Conservation (phyloP, 2,888 invertebrate species). For the Lydus trimaculatus region DNA sequence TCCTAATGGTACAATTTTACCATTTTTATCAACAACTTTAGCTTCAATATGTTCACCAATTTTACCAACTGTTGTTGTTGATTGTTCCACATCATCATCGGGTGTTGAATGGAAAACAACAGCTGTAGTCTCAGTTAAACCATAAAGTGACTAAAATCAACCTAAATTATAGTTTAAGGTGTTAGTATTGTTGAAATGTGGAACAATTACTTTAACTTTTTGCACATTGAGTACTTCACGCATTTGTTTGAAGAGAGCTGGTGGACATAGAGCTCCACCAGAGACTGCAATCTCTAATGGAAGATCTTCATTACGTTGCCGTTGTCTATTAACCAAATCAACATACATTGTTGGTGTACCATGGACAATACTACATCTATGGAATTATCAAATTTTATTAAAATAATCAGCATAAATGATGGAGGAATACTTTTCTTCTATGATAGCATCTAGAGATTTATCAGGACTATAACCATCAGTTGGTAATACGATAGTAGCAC, state of each 20-base stretch:
- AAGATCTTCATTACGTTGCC: constrained; percentile 60
- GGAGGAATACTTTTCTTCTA: constrained; percentile 69
- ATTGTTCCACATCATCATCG: constrained; percentile 59
- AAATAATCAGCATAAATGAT: background rate
- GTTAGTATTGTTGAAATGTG: background rate
- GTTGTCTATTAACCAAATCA: constrained; percentile 70
- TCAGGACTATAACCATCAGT: constrained; percentile 68
- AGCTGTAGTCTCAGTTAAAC: constrained; percentile 67
- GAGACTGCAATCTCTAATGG: constrained; percentile 67
- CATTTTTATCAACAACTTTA: constrained; percentile 72
- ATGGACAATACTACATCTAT: constrained; percentile 73
- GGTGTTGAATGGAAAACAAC: constrained; percentile 64
- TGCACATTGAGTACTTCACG: constrained; percentile 60
- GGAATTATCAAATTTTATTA: constrained; percentile 1
- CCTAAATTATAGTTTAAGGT: background rate
- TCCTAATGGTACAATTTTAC: constrained; percentile 73
- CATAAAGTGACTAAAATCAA: constrained; percentile 65
- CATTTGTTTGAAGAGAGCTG: constrained; percentile 65
- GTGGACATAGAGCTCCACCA: constrained; percentile 78
- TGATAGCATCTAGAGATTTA: constrained; percentile 69
- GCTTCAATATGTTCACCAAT: constrained; percentile 66
- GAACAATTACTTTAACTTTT: constrained; percentile 61
- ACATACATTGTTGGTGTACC: constrained; percentile 91
- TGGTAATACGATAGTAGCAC: constrained; percentile 70
- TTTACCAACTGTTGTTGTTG: constrained; percentile 65